These are phyloP conservation scores for Stenodema calcarata DNA, from an alignment of 2,888 invertebrate genomes.

Conservation along the genomic window DNA sequence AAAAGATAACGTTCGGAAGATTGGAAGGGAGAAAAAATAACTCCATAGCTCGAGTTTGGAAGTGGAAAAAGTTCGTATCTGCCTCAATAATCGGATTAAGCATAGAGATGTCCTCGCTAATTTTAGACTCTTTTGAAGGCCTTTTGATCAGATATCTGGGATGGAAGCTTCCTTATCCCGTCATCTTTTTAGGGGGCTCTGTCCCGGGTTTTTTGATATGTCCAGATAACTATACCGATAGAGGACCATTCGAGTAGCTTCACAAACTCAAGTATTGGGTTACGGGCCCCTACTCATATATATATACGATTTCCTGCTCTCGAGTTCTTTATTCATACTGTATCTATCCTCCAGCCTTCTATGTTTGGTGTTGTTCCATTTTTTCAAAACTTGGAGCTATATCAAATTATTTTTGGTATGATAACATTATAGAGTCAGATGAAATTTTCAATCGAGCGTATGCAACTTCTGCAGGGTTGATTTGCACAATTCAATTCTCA, in stretches of 20 bases:
- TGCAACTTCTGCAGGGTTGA: no score
- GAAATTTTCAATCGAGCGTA: no score
- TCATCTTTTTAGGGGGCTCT: neutral
- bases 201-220: neutral
- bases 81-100: neutral
- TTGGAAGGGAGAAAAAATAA: neutral
- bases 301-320: neutral
- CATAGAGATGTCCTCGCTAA: neutral
- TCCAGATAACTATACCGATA: neutral
- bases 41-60: neutral
- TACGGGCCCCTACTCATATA: neutral
- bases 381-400: no score
- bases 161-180: constrained; percentile 2
- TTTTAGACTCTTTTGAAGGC: neutral
- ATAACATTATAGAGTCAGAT: no score
- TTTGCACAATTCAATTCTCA: no score
- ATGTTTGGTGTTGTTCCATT: no score
- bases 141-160: neutral
- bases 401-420: no score
- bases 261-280: neutral
- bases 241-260: neutral
- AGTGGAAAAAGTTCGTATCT: neutral
- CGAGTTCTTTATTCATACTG: neutral
- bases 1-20: neutral
- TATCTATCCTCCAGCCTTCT: no score